Conservation (phyloP, 2,888 invertebrate genomes). For the Nomada lathburiana region DNA sequence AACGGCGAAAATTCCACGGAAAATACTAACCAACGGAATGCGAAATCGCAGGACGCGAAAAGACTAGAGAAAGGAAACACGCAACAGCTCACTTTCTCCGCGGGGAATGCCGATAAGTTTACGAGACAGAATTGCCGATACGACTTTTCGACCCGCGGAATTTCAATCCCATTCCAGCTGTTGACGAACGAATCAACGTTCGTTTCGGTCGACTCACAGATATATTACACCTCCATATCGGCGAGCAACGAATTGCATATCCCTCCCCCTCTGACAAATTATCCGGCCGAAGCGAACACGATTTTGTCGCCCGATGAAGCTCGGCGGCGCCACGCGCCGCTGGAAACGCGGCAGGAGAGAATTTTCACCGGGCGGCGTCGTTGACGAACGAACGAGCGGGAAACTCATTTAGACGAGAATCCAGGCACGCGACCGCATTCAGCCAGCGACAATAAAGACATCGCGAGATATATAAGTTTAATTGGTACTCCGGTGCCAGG, state of each 20-base stretch:
- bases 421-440: constrained; percentile 52
- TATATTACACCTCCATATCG: background rate
- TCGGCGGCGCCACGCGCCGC: background rate
- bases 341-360: background rate
- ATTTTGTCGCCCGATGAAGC: background rate
- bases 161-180: background rate
- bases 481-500: constrained; percentile 54
- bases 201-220: too few species aligned
- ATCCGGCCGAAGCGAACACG: background rate
- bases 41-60: background rate
- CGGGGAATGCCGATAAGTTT: background rate
- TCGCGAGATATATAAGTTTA: constrained; percentile 59
- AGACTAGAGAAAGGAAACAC: background rate
- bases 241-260: background rate
- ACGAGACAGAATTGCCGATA: too few species aligned
- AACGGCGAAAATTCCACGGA: background rate
- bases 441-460: constrained; percentile 48
- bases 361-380: constrained; percentile 21
- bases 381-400: constrained; percentile 45
- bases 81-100: background rate
- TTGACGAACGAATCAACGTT: background rate
- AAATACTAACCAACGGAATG: constrained; percentile 1
- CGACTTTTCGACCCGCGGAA: too few species aligned
- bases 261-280: background rate
- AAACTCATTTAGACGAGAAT: constrained; percentile 49